phyloP scores from a whole-genome alignment of 92 coral and sea anemone genomes.

The Epizoanthus illoricatus region DNA sequence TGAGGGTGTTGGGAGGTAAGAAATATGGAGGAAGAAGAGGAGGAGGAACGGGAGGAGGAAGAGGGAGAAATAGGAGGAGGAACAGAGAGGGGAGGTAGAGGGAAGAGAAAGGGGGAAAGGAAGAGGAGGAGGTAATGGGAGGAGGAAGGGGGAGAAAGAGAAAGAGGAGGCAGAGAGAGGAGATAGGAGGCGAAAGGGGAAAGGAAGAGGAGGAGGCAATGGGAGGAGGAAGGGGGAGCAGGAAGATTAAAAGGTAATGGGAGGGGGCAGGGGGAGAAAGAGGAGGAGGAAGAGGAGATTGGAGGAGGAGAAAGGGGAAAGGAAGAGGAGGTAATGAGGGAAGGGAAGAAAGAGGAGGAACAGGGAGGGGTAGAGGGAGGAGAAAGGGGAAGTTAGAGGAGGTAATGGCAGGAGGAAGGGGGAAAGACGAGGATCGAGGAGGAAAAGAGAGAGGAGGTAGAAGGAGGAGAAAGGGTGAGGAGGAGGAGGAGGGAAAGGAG shows the following conservation, averaged over 20 bases:
- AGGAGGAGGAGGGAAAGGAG: neutral
- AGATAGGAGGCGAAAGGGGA: too few species aligned
- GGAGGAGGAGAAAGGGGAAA: too few species aligned
- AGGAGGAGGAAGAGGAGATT: neutral
- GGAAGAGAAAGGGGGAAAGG: neutral
- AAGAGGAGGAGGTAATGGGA: neutral
- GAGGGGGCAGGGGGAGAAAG: too few species aligned
- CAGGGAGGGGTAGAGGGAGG: neutral
- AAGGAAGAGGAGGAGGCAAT: too few species aligned
- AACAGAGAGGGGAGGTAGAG: neutral
- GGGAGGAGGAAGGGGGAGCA: too few species aligned
- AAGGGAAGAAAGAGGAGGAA: neutral
- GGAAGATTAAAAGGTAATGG: too few species aligned
- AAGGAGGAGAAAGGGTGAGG: neutral
- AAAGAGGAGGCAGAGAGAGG: neutral
- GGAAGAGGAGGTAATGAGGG: neutral
- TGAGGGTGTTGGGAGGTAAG: too few species aligned
- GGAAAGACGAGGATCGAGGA: neutral
- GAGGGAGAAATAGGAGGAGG: neutral
- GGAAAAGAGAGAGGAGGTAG: neutral
- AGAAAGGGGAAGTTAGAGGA: neutral
- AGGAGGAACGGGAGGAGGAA: neutral
- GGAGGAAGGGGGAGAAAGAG: neutral
- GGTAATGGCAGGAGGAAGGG: neutral
- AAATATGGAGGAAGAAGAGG: neutral